Percentiles rank a stretch among this genome's conserved stretches.
These are phyloP conservation scores for Anagyrus pseudococci DNA, from an alignment of 2,888 invertebrate species.

Conservation along the genomic window DNA sequence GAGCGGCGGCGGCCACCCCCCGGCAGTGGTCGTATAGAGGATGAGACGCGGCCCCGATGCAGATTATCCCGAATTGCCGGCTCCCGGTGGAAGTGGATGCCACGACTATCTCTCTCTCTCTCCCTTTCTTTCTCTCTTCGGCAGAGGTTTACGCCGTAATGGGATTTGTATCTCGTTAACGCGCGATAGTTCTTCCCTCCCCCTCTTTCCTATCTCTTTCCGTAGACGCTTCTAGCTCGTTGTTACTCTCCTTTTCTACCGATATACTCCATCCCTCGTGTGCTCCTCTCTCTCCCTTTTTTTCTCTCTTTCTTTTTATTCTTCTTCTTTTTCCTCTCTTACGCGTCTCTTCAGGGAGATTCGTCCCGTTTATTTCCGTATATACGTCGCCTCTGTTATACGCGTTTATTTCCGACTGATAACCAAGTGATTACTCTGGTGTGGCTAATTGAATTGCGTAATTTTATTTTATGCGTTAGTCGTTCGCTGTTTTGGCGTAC, in stretches of 20 bases:
- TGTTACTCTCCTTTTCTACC: too few species aligned
- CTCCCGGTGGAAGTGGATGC: too few species aligned
- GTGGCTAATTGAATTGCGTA: slow-evolving; percentile 53
- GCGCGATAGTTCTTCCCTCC: slow-evolving; percentile 59
- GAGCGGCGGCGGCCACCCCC: neutral
- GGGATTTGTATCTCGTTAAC: slow-evolving; percentile 63
- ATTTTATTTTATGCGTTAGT: slow-evolving; percentile 35
- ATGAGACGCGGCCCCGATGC: too few species aligned
- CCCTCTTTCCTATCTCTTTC: slow-evolving; percentile 25
- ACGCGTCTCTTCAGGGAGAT: too few species aligned
- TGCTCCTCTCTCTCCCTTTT: slow-evolving; percentile 38
- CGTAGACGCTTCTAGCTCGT: too few species aligned
- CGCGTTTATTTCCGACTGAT: slow-evolving; percentile 10
- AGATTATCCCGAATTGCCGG: slow-evolving; percentile 60
- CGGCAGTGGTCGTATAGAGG: too few species aligned
- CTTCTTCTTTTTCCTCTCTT: too few species aligned
- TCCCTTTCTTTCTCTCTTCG: too few species aligned
- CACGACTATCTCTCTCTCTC: too few species aligned
- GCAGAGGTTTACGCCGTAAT: slow-evolving; percentile 59
- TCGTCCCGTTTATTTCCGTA: slow-evolving; percentile 30
- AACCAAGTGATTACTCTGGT: slow-evolving; percentile 45
- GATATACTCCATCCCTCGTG: neutral
- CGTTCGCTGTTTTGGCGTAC: too few species aligned
- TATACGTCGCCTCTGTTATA: slow-evolving; percentile 14
- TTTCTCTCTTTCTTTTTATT: slow-evolving; percentile 37